Percentiles rank a stretch among this genome's conserved stretches.
phyloP scores from a whole-genome alignment of 2,113 vertebrate species.

The Bostrychus sinensis region DNA sequence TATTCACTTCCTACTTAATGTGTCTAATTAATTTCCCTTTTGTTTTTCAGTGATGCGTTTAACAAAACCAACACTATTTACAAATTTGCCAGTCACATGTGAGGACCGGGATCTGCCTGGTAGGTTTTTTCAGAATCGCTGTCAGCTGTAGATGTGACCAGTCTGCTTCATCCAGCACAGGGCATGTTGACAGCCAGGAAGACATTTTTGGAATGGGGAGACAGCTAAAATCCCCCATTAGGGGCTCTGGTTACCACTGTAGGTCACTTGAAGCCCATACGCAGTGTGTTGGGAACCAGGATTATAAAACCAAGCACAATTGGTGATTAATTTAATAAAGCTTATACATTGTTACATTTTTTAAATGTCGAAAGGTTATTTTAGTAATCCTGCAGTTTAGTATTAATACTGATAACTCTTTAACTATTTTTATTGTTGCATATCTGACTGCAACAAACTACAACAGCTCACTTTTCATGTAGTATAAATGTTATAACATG shows the following conservation, averaged over 20 bases:
- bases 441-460: too few species aligned
- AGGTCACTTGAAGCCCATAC: background rate
- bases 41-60: conserved; percentile 92
- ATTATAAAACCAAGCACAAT: background rate
- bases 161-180: too few species aligned
- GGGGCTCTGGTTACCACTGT: background rate
- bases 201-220: background rate
- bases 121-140: conserved; percentile 54
- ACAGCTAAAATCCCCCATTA: background rate
- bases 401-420: too few species aligned
- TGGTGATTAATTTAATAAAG: too few species aligned
- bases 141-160: background rate
- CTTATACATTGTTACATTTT: too few species aligned
- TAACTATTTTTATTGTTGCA: too few species aligned
- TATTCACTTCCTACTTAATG: background rate
- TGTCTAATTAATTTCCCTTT: conserved; percentile 19
- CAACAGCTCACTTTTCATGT: too few species aligned
- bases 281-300: background rate
- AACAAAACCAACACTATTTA: conserved; percentile 97
- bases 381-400: too few species aligned
- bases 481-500: background rate
- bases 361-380: too few species aligned
- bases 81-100: conserved; percentile 96
- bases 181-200: background rate
- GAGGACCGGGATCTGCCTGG: conserved; percentile 97